Base-by-base conservation (phyloP, 2,113 vertebrate genomes). In the Bucco capensis region DNA sequence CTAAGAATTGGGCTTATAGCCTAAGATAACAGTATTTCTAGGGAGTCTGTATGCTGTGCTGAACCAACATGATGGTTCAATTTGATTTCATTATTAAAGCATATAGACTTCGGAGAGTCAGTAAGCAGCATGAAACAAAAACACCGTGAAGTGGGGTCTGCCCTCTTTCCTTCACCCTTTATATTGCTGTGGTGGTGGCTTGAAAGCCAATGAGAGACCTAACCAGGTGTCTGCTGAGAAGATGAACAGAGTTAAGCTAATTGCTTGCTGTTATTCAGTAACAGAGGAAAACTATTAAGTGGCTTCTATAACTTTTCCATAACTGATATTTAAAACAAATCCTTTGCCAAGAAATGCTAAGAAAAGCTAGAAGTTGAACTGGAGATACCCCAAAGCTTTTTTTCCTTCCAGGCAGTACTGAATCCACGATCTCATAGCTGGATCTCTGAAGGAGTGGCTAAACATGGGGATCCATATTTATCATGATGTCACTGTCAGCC, bases 201-300 rank as follows among this genome's bases (percentile, higher is more conserved):
- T 69, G 50, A 77, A 69, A 85, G 47, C 42, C 4, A 5, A 25
- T 53, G 47, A 80, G 60, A 85, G 79, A 70, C 83, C 27, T 73
- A 90, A 54, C 72, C 50, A 80, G 38, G 12, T 94, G 66, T 91
- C 62, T 88, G 54, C 86, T 86, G 75, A 76, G 81, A 83, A 58
- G 81, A 91, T 89, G 88, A 91, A 73, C 67, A 61, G 75, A 69
- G 31, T 93, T 94, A 88, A 69, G 46, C 33, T 94, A 78, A 86
- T 88, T 83, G 72, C 56, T 86, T 83, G 42, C 42, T 80, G 11
- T 86, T 94, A 51, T 69, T 71, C 47, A 25, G 76, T 88, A 88
- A 90, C 90, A 92, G 83, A 93, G 76, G 80, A 88, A 93, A 94
- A 81, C 86, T 81, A 74, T 95, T 90, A 96, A 83, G 49, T 81